Evolutionary conservation across 2,797 vertebrate species (phyloP), one percentile per base, ranked within the genome.

Genomic region (Hippoglossus hippoglossus): DNA sequence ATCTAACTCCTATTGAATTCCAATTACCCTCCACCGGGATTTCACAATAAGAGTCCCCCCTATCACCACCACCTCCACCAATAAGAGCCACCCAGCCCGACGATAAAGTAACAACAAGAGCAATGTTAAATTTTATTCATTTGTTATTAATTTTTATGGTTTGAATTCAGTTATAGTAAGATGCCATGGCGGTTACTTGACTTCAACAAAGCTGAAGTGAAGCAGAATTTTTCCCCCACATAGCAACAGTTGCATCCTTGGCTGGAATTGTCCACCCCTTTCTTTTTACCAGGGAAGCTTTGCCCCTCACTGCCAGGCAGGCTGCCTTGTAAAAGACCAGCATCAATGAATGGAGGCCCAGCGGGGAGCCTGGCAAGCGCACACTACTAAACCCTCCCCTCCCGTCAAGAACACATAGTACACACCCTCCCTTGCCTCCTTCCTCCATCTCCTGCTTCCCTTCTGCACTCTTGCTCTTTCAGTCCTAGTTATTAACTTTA

Each of bases 1-100:
- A 94, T 93, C 90, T 94, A 93, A 94, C 93, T 91, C 73, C 86
- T 86, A 90, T 92, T 94, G 91, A 94, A 94, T 94, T 93, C 93
- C 91, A 94, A 92, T 94, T 92, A 91, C 90, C 83, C 84, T 87
- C 85, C 84, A 87, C 76, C 76, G 74, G 88, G 89, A 87, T 91
- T 93, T 91, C 80, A 88, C 87, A 88, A 92, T 87, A 83, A 91
- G 89, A 89, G 77, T 67, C 49, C 75, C 80, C 77, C 59, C 67
- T 28, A n/a, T 56, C 26, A 63, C 63, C 62, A 46, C 56, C 52
- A 75, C 72, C 64, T 63, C 77, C 63, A 59, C 66, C 26, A 86
- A 57, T 77, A 73, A 85, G 68, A 74, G 63, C 63, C 58, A 67
- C 65, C 70, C 70, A 68, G 26, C 72, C 72, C 12, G 26, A 25